Conservation (phyloP, 2,888 invertebrate genomes). For the Thereva nobilitata region DNA sequence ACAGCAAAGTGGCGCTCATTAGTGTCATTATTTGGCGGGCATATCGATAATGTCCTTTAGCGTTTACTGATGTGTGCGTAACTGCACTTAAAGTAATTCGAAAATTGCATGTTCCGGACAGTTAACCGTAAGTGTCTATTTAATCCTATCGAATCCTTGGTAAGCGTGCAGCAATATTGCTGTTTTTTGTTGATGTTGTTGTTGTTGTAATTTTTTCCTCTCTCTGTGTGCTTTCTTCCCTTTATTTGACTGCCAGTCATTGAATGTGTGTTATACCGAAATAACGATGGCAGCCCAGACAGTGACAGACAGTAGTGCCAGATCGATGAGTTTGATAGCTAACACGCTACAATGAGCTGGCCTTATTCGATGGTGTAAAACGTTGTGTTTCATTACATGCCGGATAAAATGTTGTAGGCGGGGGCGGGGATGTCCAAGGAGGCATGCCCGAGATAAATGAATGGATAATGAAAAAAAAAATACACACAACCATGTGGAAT, state of each 20-base stretch:
- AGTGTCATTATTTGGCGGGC: no score
- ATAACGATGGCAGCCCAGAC: background rate
- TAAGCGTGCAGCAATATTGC: slow-evolving; percentile 11
- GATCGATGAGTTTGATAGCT: slow-evolving; percentile 20
- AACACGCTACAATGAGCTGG: slow-evolving; percentile 21
- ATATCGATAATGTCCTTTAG: no score
- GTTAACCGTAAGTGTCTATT: slow-evolving; percentile 8
- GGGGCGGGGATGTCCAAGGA: background rate
- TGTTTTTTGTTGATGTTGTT: no score
- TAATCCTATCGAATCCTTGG: slow-evolving; percentile 5
- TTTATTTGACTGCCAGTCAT: slow-evolving; percentile 8
- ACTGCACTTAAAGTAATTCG: slow-evolving; percentile 23
- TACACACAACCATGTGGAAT: background rate
- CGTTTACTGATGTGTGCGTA: background rate
- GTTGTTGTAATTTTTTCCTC: no score
- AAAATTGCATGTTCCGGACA: slow-evolving; percentile 25
- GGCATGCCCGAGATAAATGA: slow-evolving; percentile 14
- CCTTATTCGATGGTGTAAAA: slow-evolving; percentile 8
- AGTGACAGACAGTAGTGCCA: slow-evolving; percentile 2
- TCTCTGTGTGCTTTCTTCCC: background rate
- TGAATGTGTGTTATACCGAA: background rate
- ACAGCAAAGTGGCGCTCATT: no score
- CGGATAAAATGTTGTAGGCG: background rate
- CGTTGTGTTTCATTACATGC: background rate
- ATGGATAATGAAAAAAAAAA: slow-evolving; percentile 5